Evolutionary conservation across 2,888 invertebrate genomes (phyloP).

Genomic region (Endomychus coccineus): DNA sequence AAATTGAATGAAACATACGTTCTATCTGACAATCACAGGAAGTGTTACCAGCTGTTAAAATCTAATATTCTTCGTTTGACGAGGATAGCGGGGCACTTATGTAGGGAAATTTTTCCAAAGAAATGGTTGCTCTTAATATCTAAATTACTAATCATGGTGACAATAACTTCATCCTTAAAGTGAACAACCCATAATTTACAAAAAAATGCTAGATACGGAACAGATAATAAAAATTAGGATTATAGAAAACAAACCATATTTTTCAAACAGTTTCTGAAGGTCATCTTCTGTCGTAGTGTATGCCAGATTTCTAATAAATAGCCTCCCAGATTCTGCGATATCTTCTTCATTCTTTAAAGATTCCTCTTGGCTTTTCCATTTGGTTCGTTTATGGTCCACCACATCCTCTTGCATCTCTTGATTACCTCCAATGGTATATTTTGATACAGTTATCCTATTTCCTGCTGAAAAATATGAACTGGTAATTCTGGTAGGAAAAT

Average conservation of each 20-base stretch:
- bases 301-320: constrained; percentile 86
- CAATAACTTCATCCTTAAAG: too few species aligned
- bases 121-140: too few species aligned
- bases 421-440: constrained; percentile 39
- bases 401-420: constrained; percentile 25
- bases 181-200: too few species aligned
- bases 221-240: background rate
- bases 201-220: too few species aligned
- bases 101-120: too few species aligned
- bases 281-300: constrained; percentile 83
- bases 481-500: background rate
- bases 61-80: too few species aligned
- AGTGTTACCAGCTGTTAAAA: too few species aligned
- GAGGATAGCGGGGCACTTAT: too few species aligned
- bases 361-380: constrained; percentile 59
- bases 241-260: constrained; percentile 57
- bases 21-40: too few species aligned
- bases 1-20: too few species aligned
- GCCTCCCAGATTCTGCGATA: constrained; percentile 83
- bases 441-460: constrained; percentile 53
- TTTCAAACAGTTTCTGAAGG: constrained; percentile 71
- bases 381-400: constrained; percentile 37
- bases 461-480: constrained; percentile 44
- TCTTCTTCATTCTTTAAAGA: constrained; percentile 63
- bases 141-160: too few species aligned